phyloP scores from a whole-genome alignment of 1,140 invertebrate species.

The Drosophila nasuta region DNA sequence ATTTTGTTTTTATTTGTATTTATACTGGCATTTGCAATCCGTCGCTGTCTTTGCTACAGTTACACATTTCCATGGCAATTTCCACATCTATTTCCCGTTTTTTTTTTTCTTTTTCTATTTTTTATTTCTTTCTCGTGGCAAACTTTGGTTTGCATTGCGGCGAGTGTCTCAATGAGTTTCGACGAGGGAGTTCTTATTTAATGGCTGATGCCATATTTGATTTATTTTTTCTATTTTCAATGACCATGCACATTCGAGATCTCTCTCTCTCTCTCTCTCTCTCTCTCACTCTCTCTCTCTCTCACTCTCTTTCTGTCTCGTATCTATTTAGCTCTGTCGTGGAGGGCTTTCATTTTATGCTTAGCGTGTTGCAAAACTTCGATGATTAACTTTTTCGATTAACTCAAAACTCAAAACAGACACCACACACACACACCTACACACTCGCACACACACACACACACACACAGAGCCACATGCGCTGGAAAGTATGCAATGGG shows the following conservation, averaged over 20 bases:
- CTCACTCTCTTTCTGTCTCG: neutral
- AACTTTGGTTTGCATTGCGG: neutral
- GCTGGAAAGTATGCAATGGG: conserved; percentile 55
- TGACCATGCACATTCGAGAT: conserved; percentile 61
- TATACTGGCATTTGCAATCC: conserved; percentile 3
- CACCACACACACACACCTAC: conserved; percentile 38
- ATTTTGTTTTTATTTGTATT: too few species aligned
- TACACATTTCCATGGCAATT: conserved; percentile 7
- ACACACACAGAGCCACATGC: conserved; percentile 21
- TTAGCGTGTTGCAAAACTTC: conserved; percentile 70
- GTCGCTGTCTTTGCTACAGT: neutral
- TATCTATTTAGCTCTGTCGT: neutral
- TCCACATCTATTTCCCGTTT: neutral
- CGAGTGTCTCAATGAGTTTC: conserved; percentile 7
- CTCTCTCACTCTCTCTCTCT: neutral
- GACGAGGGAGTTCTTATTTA: conserved; percentile 17
- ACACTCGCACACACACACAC: conserved; percentile 22
- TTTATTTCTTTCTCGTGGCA: neutral
- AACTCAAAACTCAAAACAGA: conserved; percentile 74
- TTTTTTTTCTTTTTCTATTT: neutral
- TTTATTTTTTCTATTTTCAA: conserved; percentile 50
- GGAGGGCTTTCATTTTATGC: conserved; percentile 38
- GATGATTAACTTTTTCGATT: conserved; percentile 83
- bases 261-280: neutral
- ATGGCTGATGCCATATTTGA: conserved; percentile 24